phyloP scores from a whole-genome alignment of 2,888 invertebrate genomes.

The Drosophila hawaiiensis region DNA sequence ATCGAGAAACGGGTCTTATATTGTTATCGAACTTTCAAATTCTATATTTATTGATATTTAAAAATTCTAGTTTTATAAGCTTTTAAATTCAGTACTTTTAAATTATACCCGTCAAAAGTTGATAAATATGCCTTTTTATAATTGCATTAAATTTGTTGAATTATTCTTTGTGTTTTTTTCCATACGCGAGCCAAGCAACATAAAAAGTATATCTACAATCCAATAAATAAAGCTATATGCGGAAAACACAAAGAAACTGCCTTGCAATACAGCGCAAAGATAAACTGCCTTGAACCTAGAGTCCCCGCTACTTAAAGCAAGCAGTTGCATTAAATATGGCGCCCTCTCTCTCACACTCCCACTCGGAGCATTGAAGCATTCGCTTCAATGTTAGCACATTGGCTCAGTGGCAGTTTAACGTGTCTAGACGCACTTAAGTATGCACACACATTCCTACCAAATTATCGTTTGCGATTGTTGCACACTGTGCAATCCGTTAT shows the following conservation, averaged over 20 bases:
- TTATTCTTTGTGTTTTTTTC: not conserved
- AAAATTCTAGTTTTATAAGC: not conserved
- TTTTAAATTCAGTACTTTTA: not conserved
- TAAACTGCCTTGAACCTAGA: conserved; percentile 48
- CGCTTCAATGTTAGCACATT: conserved; percentile 58
- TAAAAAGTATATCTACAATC: not conserved
- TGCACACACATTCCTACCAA: conserved; percentile 4
- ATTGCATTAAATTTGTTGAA: not conserved
- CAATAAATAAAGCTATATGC: not conserved
- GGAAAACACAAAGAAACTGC: conserved; percentile 18
- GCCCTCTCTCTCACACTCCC: conserved; percentile 3
- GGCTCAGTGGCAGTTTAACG: conserved; percentile 63
- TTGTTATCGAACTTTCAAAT: not conserved
- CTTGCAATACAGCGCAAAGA: conserved; percentile 5
- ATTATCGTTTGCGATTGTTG: conserved; percentile 4
- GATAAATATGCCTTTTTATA: not conserved
- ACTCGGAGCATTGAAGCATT: conserved; percentile 52
- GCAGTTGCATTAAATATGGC: conserved; percentile 15
- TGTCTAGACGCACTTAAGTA: conserved; percentile 42
- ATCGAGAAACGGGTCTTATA: not conserved
- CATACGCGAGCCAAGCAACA: not conserved
- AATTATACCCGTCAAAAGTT: not conserved
- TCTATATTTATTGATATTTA: not conserved
- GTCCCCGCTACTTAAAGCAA: conserved; percentile 9
- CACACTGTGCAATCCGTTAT: conserved; percentile 40